phyloP scores from a whole-genome alignment of 2,113 vertebrate genomes.

The Phodopus roborovskii region DNA sequence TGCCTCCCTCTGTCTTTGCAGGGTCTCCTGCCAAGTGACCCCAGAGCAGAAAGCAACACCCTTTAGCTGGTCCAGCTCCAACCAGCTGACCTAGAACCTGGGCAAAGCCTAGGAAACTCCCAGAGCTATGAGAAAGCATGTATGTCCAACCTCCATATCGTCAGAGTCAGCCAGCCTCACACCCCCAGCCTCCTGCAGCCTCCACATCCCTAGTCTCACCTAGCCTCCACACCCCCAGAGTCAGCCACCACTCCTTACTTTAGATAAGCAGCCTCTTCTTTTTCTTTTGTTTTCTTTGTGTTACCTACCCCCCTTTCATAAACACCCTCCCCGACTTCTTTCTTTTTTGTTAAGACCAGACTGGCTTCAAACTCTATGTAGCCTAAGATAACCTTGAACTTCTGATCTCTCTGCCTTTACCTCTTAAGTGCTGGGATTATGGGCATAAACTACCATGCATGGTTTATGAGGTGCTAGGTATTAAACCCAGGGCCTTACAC shows the following conservation, averaged over 20 bases:
- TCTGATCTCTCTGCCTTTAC: neutral
- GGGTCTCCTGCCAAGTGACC: neutral
- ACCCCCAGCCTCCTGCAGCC: neutral
- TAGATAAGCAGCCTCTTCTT: neutral
- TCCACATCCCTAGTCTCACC: neutral
- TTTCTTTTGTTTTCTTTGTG: neutral
- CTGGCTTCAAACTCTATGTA: neutral
- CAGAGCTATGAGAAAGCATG: neutral
- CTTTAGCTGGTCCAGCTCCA: neutral
- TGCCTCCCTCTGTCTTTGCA: fast-evolving
- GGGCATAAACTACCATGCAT: neutral
- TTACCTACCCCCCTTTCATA: neutral
- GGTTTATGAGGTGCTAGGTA: neutral
- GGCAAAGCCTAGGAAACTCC: neutral
- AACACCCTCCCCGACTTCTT: neutral
- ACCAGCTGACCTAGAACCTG: too few relatives aligned
- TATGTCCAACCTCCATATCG: neutral
- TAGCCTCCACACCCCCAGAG: neutral
- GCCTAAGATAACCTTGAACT: neutral
- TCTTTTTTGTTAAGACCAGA: neutral
- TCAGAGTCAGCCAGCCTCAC: neutral
- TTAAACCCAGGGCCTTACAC: neutral
- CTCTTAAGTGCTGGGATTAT: neutral
- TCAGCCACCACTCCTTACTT: neutral
- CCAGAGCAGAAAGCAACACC: neutral